Evolutionary conservation across 1,140 invertebrate species (phyloP).

Genomic region (Macrocentrus cingulum): DNA sequence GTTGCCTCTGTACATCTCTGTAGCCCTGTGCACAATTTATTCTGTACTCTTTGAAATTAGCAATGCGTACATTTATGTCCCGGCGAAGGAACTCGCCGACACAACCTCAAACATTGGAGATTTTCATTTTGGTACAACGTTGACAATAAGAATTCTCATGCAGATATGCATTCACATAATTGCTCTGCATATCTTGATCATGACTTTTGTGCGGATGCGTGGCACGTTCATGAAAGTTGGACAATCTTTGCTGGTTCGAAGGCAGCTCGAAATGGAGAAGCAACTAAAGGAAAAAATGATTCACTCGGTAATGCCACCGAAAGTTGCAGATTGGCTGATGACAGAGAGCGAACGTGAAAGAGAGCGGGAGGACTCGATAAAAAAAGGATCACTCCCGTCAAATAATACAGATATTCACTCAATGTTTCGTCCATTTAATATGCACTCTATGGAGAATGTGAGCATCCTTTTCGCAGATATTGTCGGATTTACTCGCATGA

Average conservation of each 20-base stretch:
- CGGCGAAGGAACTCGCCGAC: neutral
- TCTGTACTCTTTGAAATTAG: constrained; percentile 80
- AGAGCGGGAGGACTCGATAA: constrained; percentile 56
- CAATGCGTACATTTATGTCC: too few relatives aligned
- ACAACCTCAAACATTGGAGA: constrained; percentile 23
- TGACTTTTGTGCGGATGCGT: constrained; percentile 88
- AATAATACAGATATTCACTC: constrained; percentile 71
- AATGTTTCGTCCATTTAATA: constrained; percentile 89
- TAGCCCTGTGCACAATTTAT: constrained; percentile 76
- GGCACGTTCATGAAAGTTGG: constrained; percentile 97
- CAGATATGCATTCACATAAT: constrained; percentile 91
- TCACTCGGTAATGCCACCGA: constrained; percentile 93
- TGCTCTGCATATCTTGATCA: constrained; percentile 89
- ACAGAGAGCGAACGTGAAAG: constrained; percentile 67
- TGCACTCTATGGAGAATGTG: constrained; percentile 94
- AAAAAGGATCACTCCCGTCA: constrained; percentile 55
- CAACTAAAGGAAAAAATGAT: constrained; percentile 97
- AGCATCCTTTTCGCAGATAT: constrained; percentile 99
- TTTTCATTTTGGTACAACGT: constrained; percentile 57
- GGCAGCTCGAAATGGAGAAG: constrained; percentile 90
- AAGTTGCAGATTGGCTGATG: constrained; percentile 85
- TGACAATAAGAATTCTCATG: constrained; percentile 75
- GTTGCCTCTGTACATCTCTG: constrained; percentile 82
- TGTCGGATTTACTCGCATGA: constrained; percentile 97
- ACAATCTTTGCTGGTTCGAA: constrained; percentile 82